Base-by-base conservation (phyloP, 1,140 invertebrate species). In the Amphibalanus amphitrite region DNA sequence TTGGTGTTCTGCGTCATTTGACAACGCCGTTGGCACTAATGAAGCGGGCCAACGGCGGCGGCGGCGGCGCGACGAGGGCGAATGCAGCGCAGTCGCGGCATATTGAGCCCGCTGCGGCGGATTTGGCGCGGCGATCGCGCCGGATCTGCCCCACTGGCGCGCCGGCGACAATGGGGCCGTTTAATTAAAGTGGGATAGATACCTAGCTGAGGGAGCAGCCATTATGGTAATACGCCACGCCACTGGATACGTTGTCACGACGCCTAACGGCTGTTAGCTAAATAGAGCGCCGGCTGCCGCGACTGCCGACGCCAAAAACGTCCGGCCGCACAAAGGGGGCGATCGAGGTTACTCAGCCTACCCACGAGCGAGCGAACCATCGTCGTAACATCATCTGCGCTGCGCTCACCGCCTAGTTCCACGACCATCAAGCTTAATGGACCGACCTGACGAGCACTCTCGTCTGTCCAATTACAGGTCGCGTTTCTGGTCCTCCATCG, bases 121-220 rank as follows among this genome's bases (percentile, higher is more conserved):
- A 59, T 59, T 59, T 59, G 47, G 47, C 47, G 47, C 47, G 47
- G 47, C 47, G 10, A 38, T 38, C 33, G 33, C 33, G 33, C 33
- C 33, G 33, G 33, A 38, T 59, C 17, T 59, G 47, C 6, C 10
- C 47, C 10, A 13, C 13, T 20, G 1, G 10, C 3, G 13, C 47
- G 47, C 47, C n/a, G n/a, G 47, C 47, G 47, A 20, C 47, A 59
- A 59, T 59, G 47, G 47, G 10, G 47, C 47, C 47, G 47, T 59
- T 59, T 59, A 59, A 59, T 59, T 59, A 59, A 59, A 59, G 47
- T 59, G 47, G 47, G 47, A 59, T 59, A 59, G 47, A 59, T 59
- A 59, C 47, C 47, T 59, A 59, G 20, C 10, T 59, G 17, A 20
- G 13, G 23, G 47, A 59, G 23, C 47, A 8, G 23, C 47, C 47